Evolutionary conservation across 1,140 invertebrate genomes (phyloP), one percentile per base, ranked within the genome.

Genomic region (Temnothorax curvispinosus): DNA sequence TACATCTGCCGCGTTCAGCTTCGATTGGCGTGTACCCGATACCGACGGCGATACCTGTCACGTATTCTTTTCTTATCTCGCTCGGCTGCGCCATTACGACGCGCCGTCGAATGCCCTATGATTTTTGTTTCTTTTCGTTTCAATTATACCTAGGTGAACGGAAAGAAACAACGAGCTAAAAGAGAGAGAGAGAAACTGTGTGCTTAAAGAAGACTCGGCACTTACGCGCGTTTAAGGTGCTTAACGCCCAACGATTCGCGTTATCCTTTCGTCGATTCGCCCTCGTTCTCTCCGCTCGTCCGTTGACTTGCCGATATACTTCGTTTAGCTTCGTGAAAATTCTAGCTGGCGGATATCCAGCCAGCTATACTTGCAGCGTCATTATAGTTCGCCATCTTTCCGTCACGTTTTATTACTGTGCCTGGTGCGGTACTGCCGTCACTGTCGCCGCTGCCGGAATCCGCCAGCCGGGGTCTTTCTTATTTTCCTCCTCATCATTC

Each of bases 311-410:
- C 35, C 77, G 47, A 77, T 65, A 50, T 84, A 60, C 58, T 75
- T 75, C 80, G 80, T 84, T 75, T 75, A 84, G 44, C 80, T 27
- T n/a, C 67, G 80, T 58, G 80, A 84, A 69, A 84, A 84, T 84
- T 84, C 75, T 56, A 84, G n/a, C 9, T 84, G 80, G 80, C 80
- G 50, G 54, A 75, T 75, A 74, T 84, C 80, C 80, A 84, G 32
- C 54, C 35, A 38, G 80, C 69, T 84, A 84, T 84, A 84, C 80
- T 69, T 75, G 69, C 80, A 60, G 41, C 69, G 80, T 84, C 69
- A 54, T 84, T 84, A 84, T 84, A 75, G 80, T 84, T 84, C 80
- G 80, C 80, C 80, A 84, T 84, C 80, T 84, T 84, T 75, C 69
- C 69, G 80, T 75, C 80, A 84, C 80, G 80, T 84, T 84, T 84